Evolutionary conservation across 2,888 invertebrate species (phyloP), one percentile per base, ranked within the genome.

Genomic region (Cyrtodaria siliqua): DNA sequence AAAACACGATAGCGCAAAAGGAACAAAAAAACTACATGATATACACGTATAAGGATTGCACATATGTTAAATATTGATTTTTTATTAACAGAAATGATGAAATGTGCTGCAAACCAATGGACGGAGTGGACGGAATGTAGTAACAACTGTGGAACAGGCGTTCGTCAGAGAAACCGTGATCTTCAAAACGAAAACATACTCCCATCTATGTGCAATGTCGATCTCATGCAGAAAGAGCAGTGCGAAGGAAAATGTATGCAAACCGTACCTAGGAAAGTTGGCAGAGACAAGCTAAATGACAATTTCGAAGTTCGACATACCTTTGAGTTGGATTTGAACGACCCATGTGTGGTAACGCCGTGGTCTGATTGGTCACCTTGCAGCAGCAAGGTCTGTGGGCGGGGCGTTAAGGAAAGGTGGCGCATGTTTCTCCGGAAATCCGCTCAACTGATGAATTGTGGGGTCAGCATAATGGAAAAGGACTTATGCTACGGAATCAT

Each of bases 351-450:
- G 86, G 94, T 97, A 87, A 95, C 96, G 1, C 94, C 95, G 50
- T 98, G 98, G 98, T 95, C 96, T 29, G 95, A 95, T 57, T 98
- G 97, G 97, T 95, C 96, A 27, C 94, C 95, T 0, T 98, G 98
- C 93, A 96, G 95, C 89, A 96, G 95, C 3, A 78, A 64, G 24
- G 94, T 95, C 20, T 98, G 98, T 93, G 98, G 97, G 27, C 89
- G 94, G 14, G 97, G 97, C 18, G 85, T 89, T 60, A 83, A 85
- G 59, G 88, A 90, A 72, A 69, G 91, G 60, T 86, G 89, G 87
- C 82, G 91, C 16, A 89, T 88, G 86, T 90, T 87, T 67, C 79
- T 89, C 14, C 62, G 82, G 29, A 86, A 86, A 55, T 79, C 84
- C 1, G 84, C 86, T n/a, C 84, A 79, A 49, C 79, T 85, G 29